Evolutionary conservation across 2,113 vertebrate species (phyloP).

Genomic region (Pangasianodon hypophthalmus): DNA sequence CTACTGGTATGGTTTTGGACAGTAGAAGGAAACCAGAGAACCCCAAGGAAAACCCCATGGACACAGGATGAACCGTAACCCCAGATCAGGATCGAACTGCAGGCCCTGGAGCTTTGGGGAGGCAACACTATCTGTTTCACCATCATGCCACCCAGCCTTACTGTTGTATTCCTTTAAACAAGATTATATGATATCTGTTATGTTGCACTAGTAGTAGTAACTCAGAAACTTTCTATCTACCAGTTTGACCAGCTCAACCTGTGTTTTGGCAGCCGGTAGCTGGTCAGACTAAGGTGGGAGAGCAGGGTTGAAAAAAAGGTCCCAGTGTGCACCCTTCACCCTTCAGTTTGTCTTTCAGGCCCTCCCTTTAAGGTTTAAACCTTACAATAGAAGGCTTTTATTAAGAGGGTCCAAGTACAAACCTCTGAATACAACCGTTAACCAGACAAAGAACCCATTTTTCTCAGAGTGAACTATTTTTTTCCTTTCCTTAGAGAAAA

Average conservation of each 20-base stretch:
- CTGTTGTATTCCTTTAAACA: background rate
- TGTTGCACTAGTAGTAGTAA: background rate
- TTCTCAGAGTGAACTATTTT: too few species aligned
- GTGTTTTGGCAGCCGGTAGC: background rate
- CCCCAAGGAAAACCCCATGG: background rate
- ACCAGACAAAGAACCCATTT: background rate
- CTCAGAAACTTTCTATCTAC: background rate
- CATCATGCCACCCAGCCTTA: background rate
- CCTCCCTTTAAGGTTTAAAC: too few species aligned
- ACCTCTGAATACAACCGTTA: background rate
- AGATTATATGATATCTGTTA: background rate
- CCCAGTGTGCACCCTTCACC: too few species aligned
- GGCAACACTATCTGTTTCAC: background rate
- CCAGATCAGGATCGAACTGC: background rate
- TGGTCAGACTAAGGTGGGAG: background rate
- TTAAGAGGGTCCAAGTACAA: too few species aligned
- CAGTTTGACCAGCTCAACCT: background rate
- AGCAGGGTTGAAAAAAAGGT: background rate
- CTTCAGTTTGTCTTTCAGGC: too few species aligned
- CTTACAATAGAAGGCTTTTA: too few species aligned
- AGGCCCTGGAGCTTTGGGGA: background rate
- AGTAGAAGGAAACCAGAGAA: background rate
- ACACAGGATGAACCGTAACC: background rate
- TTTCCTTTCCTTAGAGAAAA: background rate
- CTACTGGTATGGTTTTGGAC: background rate